Percentiles rank a stretch among this genome's conserved stretches.
These are phyloP conservation scores for Cotesia congregata DNA, from an alignment of 2,888 invertebrate species.

Conservation along the genomic window DNA sequence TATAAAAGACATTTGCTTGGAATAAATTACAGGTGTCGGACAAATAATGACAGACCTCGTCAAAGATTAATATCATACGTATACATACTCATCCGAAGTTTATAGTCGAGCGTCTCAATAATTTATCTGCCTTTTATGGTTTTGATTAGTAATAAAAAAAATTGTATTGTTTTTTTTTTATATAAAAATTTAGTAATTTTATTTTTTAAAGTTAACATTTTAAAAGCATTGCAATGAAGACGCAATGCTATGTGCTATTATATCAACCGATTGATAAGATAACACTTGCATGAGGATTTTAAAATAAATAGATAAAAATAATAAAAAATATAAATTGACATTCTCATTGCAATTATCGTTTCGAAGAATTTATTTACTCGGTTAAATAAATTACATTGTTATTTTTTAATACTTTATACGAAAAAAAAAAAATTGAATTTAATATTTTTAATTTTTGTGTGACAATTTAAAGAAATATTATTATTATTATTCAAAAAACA, in stretches of 20 bases:
- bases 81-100: too few relatives aligned
- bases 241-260: conserved; percentile 27
- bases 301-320: conserved; percentile 26
- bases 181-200: not conserved
- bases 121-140: too few relatives aligned
- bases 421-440: too few relatives aligned
- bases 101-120: too few relatives aligned
- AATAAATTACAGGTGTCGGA: conserved; percentile 44
- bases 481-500: too few relatives aligned
- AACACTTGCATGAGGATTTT: conserved; percentile 30
- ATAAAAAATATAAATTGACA: conserved; percentile 24
- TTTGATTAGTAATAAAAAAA: too few relatives aligned
- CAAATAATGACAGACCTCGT: conserved; percentile 42
- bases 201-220: not conserved
- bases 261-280: conserved; percentile 37
- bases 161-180: not conserved
- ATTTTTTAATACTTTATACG: not conserved
- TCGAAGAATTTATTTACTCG: conserved; percentile 29
- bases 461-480: too few relatives aligned
- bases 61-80: conserved; percentile 42
- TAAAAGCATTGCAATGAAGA: not conserved
- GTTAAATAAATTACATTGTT: not conserved
- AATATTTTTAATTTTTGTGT: too few relatives aligned
- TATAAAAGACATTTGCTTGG: not conserved
- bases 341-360: not conserved